Conservation (phyloP, 2,113 vertebrate species). For the Melanostigma gelatinosum region DNA sequence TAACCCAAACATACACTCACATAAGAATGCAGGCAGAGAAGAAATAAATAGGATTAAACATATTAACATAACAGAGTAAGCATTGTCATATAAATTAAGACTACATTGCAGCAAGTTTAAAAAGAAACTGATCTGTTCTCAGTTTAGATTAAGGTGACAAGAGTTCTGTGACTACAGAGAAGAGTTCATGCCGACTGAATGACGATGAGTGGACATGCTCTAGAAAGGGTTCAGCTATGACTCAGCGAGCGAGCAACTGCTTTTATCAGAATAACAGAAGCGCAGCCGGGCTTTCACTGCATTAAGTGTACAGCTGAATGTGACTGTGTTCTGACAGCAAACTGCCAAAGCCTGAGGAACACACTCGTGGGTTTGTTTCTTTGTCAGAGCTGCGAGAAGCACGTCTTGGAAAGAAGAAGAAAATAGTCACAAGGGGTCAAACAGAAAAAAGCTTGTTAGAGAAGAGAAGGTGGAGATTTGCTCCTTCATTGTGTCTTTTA, state of each 20-base stretch:
- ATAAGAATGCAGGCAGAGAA: conserved; percentile 87
- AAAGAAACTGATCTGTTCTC: conserved; percentile 56
- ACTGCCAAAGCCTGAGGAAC: conserved; percentile 79
- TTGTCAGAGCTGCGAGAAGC: conserved; percentile 25
- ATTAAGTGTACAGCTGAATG: conserved; percentile 48
- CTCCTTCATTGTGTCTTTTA: conserved; percentile 72
- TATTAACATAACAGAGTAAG: conserved; percentile 79
- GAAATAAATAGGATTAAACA: conserved; percentile 97
- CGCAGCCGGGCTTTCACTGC: conserved; percentile 60
- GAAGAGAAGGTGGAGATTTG: conserved; percentile 39
- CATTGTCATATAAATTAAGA: conserved; percentile 80
- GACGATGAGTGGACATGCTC: conserved; percentile 67
- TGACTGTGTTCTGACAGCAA: conserved; percentile 66
- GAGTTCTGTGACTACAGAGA: conserved; percentile 54
- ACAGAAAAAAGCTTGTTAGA: conserved; percentile 55
- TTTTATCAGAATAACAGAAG: conserved; percentile 54
- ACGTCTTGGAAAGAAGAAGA: conserved; percentile 2
- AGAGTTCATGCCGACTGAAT: conserved; percentile 70
- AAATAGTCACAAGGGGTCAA: conserved; percentile 35
- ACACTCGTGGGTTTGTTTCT: conserved; percentile 26
- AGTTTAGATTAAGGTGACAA: conserved; percentile 72
- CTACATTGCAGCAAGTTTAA: conserved; percentile 74
- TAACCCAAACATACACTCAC: conserved; percentile 63
- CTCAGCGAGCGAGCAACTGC: conserved; percentile 40
- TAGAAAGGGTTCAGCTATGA: conserved; percentile 51